A percentile compares a stretch with the other conserved stretches of the same genome.
These are phyloP conservation scores for Styela plicata DNA, from an alignment of 23 tunicate genomes.

Conservation along the genomic window DNA sequence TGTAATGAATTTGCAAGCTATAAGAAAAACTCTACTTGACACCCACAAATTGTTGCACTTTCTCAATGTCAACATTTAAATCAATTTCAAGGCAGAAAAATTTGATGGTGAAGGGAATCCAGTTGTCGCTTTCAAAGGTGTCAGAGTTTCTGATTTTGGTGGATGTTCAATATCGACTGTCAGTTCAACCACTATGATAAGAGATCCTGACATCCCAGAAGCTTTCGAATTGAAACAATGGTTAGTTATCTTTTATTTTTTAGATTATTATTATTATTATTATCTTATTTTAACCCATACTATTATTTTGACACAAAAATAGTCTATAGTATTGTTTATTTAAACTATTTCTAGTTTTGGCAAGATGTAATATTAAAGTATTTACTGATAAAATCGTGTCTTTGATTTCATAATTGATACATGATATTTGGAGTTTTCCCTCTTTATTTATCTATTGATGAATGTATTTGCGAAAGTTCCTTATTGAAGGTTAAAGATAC, in stretches of 20 bases:
- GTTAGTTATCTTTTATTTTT: slow-evolving; percentile 16
- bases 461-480: too few species aligned
- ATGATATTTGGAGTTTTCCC: too few species aligned
- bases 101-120: slow-evolving; percentile 53
- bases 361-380: background rate
- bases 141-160: slow-evolving; percentile 78
- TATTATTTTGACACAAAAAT: background rate
- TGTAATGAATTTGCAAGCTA: too few species aligned
- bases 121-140: slow-evolving; percentile 76
- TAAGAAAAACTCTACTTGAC: too few species aligned
- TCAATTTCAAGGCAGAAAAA: slow-evolving; percentile 61
- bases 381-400: background rate
- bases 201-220: slow-evolving; percentile 81
- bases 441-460: too few species aligned
- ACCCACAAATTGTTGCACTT: too few species aligned
- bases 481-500: too few species aligned
- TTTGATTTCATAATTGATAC: too few species aligned
- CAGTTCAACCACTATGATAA: slow-evolving; percentile 49
- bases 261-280: background rate
- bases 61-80: too few species aligned
- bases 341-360: too few species aligned
- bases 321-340: background rate
- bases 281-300: background rate
- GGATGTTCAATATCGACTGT: slow-evolving; percentile 70
- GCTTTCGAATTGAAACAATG: slow-evolving; percentile 79